A percentile compares a stretch with the other conserved stretches of the same genome.
Conservation (phyloP, 2,113 vertebrate genomes). For the Clarias magur region DNA sequence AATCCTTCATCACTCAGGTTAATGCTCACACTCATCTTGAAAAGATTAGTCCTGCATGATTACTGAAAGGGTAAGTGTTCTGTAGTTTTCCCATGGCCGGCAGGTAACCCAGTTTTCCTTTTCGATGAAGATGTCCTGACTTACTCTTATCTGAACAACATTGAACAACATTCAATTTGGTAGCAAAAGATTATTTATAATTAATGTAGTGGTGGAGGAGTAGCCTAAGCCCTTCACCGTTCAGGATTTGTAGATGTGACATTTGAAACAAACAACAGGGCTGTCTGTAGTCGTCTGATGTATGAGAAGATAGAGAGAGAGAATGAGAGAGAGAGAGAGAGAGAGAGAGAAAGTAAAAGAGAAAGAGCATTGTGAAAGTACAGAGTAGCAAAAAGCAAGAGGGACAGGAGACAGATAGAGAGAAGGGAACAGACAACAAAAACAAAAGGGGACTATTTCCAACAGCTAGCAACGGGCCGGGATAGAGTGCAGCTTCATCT, state of each 20-base stretch:
- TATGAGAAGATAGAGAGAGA: constrained; percentile 21
- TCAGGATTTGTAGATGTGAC: constrained; percentile 14
- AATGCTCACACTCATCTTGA: background rate
- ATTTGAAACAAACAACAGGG: constrained; percentile 26
- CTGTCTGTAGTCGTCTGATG: constrained; percentile 33
- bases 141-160: background rate
- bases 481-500: constrained; percentile 47
- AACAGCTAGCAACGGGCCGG: constrained; percentile 54
- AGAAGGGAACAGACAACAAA: constrained; percentile 37
- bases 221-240: background rate
- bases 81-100: background rate
- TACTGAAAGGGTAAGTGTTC: background rate
- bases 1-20: background rate
- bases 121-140: too few relatives aligned
- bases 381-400: constrained; percentile 42
- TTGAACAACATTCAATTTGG: background rate
- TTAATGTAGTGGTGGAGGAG: background rate
- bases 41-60: background rate
- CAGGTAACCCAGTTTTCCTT: background rate
- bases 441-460: constrained; percentile 45
- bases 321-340: background rate
- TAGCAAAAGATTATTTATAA: background rate
- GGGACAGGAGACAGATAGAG: constrained; percentile 17
- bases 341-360: constrained; percentile 21
- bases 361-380: constrained; percentile 14